phyloP scores from a whole-genome alignment of 2,888 invertebrate species.

The Caenorhabditis sp. region DNA sequence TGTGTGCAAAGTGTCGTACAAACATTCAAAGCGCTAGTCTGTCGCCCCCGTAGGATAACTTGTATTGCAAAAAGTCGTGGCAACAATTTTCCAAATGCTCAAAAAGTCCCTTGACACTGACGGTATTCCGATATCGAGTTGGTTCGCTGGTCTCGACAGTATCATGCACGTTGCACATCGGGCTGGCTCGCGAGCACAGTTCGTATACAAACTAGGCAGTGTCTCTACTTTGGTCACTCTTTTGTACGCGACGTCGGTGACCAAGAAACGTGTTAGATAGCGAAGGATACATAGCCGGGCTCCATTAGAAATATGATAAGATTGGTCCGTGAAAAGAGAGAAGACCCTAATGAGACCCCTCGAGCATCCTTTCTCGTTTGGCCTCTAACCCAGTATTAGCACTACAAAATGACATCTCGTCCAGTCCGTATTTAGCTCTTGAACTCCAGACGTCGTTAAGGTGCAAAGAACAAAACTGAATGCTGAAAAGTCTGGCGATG shows the following conservation, averaged over 20 bases:
- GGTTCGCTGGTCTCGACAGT: too few relatives aligned
- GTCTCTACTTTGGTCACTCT: constrained; percentile 18
- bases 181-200: too few relatives aligned
- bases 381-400: not conserved
- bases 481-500: not conserved
- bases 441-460: too few relatives aligned
- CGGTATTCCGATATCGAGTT: too few relatives aligned
- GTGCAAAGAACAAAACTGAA: too few relatives aligned
- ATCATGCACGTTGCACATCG: too few relatives aligned
- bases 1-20: constrained; percentile 40
- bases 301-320: not conserved
- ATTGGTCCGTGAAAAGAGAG: not conserved
- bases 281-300: not conserved
- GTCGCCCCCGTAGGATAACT: not conserved
- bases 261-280: too few relatives aligned
- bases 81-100: too few relatives aligned
- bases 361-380: not conserved
- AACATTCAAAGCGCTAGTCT: constrained; percentile 38
- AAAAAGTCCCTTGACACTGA: too few relatives aligned
- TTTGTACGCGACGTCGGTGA: too few relatives aligned
- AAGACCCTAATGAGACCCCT: not conserved
- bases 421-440: too few relatives aligned
- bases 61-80: not conserved
- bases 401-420: too few relatives aligned
- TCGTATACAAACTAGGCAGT: not conserved